Conservation (phyloP, 30 jellyfish, hydroid and myxozoan genomes). For the Aurelia aurita complex sp. Pacific region DNA sequence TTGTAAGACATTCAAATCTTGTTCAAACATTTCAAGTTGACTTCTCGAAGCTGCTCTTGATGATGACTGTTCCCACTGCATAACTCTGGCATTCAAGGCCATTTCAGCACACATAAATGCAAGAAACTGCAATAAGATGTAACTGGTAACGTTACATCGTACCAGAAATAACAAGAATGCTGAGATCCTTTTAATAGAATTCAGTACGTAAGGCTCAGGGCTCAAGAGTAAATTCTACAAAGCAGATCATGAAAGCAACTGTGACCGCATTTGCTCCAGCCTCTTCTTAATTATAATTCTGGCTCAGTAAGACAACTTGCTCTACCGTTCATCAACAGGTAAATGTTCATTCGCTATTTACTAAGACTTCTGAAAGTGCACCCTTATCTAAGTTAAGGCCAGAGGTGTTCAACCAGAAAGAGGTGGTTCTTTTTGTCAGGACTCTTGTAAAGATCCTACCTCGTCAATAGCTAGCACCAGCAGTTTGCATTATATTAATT, state of each 20-base stretch:
- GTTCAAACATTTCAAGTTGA: conserved; percentile 53
- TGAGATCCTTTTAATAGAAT: background rate
- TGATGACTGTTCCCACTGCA: conserved; percentile 44
- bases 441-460: too few species aligned
- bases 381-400: too few species aligned
- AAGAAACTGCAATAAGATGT: conserved; percentile 21
- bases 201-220: background rate
- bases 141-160: background rate
- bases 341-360: too few species aligned
- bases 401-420: too few species aligned
- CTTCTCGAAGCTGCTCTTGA: conserved; percentile 1
- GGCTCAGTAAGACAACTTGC: too few species aligned
- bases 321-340: too few species aligned
- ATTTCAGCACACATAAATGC: conserved; percentile 61
- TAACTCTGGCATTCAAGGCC: conserved; percentile 62
- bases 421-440: too few species aligned
- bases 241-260: background rate
- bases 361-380: too few species aligned
- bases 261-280: too few species aligned
- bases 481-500: too few species aligned
- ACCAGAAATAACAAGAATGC: background rate
- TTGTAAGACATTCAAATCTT: conserved; percentile 30
- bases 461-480: too few species aligned
- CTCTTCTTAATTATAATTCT: too few species aligned
- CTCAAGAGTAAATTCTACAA: background rate